Percentiles rank a stretch among this genome's conserved stretches.
phyloP scores from a whole-genome alignment of 1,140 invertebrate genomes.

The Chlorops oryzae region DNA sequence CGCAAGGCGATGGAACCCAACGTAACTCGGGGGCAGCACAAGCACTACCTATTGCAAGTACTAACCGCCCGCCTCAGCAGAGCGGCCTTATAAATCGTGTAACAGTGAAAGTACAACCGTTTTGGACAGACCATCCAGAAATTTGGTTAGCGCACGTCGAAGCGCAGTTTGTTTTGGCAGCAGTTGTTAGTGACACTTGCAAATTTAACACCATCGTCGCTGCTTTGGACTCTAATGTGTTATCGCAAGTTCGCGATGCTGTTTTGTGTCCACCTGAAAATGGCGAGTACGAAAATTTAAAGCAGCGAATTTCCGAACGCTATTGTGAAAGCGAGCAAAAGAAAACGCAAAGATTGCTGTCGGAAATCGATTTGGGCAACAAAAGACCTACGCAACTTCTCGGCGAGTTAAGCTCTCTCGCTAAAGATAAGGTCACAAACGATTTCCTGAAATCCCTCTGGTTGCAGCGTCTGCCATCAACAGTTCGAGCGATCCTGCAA shows the following conservation, averaged over 20 bases:
- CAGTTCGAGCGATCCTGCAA: not conserved
- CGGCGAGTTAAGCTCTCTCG: slow-evolving; percentile 10
- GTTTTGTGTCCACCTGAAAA: slow-evolving; percentile 15
- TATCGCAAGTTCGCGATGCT: slow-evolving; percentile 10
- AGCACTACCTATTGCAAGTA: too few relatives aligned
- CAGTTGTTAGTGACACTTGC: not conserved
- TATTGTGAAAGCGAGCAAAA: slow-evolving; percentile 17
- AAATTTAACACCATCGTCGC: slow-evolving; percentile 6
- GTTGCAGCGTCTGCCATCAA: slow-evolving; percentile 18
- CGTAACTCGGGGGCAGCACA: too few relatives aligned
- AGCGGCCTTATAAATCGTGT: too few relatives aligned
- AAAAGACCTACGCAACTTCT: slow-evolving; percentile 26
- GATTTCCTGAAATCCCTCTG: slow-evolving; percentile 19
- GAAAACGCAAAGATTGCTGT: slow-evolving; percentile 21
- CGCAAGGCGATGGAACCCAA: too few relatives aligned
- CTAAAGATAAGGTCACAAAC: slow-evolving; percentile 1
- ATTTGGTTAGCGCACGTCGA: slow-evolving; percentile 26
- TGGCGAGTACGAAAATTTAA: slow-evolving; percentile 5
- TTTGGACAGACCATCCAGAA: slow-evolving; percentile 15
- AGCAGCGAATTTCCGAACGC: not conserved
- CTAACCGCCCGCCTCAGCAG: too few relatives aligned
- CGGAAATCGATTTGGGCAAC: slow-evolving; percentile 24
- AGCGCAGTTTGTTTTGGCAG: slow-evolving; percentile 3
- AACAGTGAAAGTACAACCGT: slow-evolving; percentile 14
- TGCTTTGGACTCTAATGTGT: slow-evolving; percentile 1